These are phyloP conservation scores for Ephydatia muelleri DNA, from an alignment of 37 sponge, comb jelly and placozoan genomes.

Conservation along the genomic window DNA sequence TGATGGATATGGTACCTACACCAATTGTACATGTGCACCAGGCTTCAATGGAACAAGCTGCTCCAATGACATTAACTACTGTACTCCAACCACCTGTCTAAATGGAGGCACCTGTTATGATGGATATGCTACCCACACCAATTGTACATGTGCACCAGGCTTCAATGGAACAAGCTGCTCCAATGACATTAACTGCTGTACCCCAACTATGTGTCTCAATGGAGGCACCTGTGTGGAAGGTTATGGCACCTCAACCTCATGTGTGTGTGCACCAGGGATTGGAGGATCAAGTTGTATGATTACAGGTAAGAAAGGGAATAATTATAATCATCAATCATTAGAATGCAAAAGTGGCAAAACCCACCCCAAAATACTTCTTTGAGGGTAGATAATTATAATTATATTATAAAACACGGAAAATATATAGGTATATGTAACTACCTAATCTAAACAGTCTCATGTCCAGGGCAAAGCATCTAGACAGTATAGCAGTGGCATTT, in stretches of 20 bases:
- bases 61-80: constrained; percentile 26
- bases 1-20: constrained; percentile 11
- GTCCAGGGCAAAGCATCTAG: not conserved
- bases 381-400: no score
- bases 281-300: not conserved
- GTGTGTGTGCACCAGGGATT: not conserved
- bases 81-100: constrained; percentile 21
- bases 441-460: not conserved
- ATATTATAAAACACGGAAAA: not conserved
- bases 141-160: constrained; percentile 39
- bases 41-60: constrained; percentile 58
- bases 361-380: no score
- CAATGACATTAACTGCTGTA: constrained; percentile 12
- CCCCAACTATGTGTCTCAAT: constrained; percentile 30
- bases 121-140: constrained; percentile 16
- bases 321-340: no score
- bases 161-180: constrained; percentile 51
- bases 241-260: constrained; percentile 8
- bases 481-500: not conserved
- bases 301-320: not conserved
- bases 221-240: constrained; percentile 67
- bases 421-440: not conserved
- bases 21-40: constrained; percentile 8
- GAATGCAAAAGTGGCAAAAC: no score
- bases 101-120: constrained; percentile 69